Evolutionary conservation across 2,888 invertebrate species (phyloP).

Genomic region (Biston betularia): DNA sequence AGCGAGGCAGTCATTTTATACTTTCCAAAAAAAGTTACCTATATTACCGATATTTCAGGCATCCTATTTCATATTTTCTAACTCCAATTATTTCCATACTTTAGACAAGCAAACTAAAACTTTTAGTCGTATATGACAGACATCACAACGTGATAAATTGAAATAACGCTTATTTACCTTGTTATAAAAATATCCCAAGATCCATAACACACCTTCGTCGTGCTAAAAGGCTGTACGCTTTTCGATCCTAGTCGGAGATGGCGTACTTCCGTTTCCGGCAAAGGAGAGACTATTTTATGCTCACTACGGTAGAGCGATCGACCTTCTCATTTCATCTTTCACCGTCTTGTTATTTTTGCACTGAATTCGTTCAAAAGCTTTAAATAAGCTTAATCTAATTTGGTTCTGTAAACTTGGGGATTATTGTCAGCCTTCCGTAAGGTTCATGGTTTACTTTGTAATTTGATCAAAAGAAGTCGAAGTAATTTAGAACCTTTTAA

Average conservation of each 20-base stretch:
- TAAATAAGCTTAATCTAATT: too few species aligned
- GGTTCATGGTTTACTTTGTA: too few species aligned
- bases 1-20: too few species aligned
- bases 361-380: slow-evolving; percentile 30
- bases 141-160: slow-evolving; percentile 9
- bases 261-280: slow-evolving; percentile 58
- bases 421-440: too few species aligned
- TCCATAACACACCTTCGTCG: slow-evolving; percentile 36
- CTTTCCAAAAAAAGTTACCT: too few species aligned
- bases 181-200: slow-evolving; percentile 45
- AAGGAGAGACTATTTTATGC: slow-evolving; percentile 52
- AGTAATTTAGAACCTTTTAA: too few species aligned
- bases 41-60: too few species aligned
- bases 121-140: not conserved
- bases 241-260: slow-evolving; percentile 59
- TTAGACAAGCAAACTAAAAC: not conserved
- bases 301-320: slow-evolving; percentile 45
- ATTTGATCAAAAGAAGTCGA: too few species aligned
- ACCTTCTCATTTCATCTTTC: slow-evolving; percentile 51
- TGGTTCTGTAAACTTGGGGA: too few species aligned
- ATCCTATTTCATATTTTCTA: too few species aligned
- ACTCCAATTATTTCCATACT: too few species aligned
- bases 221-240: slow-evolving; percentile 42
- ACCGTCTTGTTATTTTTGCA: slow-evolving; percentile 53
- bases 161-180: slow-evolving; percentile 28